These are phyloP conservation scores for Eupsilia transversa DNA, from an alignment of 2,888 invertebrate species.

Conservation along the genomic window DNA sequence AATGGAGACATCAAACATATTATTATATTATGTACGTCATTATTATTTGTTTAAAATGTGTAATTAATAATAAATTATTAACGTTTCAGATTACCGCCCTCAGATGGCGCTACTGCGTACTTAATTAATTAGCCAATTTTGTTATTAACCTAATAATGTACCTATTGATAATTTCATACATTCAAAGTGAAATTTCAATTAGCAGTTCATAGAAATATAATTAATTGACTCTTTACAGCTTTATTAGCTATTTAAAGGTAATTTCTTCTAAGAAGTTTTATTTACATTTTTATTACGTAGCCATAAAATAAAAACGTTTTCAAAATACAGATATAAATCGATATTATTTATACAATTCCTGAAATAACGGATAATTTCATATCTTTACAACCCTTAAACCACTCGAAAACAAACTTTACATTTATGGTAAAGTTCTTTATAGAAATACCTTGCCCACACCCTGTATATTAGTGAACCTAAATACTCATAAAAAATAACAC, in stretches of 20 bases:
- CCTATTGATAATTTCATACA: slow-evolving; percentile 1
- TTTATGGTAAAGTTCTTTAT: not conserved
- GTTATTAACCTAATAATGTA: not conserved
- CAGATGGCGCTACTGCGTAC: slow-evolving; percentile 15
- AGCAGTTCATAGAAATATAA: not conserved
- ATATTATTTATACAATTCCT: not conserved
- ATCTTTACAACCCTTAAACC: too few relatives aligned
- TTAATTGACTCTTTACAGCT: not conserved
- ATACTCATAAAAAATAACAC: not conserved
- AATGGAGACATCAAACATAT: not conserved
- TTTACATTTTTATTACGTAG: not conserved
- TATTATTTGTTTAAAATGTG: slow-evolving; percentile 10
- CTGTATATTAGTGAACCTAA: not conserved
- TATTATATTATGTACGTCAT: not conserved
- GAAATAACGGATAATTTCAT: not conserved
- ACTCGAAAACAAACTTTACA: too few relatives aligned
- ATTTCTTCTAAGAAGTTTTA: not conserved
- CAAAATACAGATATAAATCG: not conserved
- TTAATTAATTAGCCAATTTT: slow-evolving; percentile 25
- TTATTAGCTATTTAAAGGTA: not conserved
- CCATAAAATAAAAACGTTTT: not conserved
- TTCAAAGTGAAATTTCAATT: slow-evolving; percentile 7
- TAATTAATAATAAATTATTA: not conserved
- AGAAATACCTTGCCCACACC: not conserved
- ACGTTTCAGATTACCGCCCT: not conserved